These are phyloP conservation scores for Heliconius ismenius DNA, from an alignment of 2,888 invertebrate genomes.

Conservation along the genomic window DNA sequence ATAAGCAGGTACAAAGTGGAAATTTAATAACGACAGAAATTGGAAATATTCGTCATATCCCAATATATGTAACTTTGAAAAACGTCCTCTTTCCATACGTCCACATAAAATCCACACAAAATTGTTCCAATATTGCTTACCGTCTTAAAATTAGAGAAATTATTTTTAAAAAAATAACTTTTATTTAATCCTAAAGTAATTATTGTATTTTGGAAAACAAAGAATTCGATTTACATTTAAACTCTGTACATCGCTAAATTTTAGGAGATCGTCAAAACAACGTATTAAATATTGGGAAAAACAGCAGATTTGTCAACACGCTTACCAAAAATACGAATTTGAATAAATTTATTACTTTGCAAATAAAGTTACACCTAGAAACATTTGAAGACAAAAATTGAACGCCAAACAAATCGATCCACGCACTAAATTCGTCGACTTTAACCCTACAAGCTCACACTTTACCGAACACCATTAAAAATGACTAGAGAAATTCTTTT, in stretches of 20 bases:
- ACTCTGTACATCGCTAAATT: neutral
- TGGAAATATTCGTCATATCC: constrained; percentile 3
- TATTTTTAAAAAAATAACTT: neutral
- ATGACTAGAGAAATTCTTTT: constrained; percentile 58
- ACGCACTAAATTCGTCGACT: constrained; percentile 45
- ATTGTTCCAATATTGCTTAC: constrained; percentile 68
- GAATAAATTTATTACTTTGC: constrained; percentile 19
- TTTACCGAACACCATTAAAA: constrained; percentile 60
- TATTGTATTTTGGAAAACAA: neutral
- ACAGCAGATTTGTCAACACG: constrained; percentile 14
- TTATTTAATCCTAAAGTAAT: neutral
- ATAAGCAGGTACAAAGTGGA: constrained; percentile 27
- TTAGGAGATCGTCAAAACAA: neutral
- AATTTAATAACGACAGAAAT: constrained; percentile 9
- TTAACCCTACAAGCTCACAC: constrained; percentile 75
- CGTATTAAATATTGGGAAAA: neutral
- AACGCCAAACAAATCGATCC: constrained; percentile 38
- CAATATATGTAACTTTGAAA: constrained; percentile 8
- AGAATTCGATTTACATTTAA: neutral
- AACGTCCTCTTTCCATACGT: constrained; percentile 12
- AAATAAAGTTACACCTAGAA: constrained; percentile 38
- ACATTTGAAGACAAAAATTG: constrained; percentile 45
- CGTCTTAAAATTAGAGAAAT: constrained; percentile 55
- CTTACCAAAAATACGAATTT: constrained; percentile 31
- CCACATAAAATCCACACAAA: constrained; percentile 33